These are phyloP conservation scores for Diploscapter pachys DNA, from an alignment of 1,140 invertebrate genomes.

Conservation along the genomic window DNA sequence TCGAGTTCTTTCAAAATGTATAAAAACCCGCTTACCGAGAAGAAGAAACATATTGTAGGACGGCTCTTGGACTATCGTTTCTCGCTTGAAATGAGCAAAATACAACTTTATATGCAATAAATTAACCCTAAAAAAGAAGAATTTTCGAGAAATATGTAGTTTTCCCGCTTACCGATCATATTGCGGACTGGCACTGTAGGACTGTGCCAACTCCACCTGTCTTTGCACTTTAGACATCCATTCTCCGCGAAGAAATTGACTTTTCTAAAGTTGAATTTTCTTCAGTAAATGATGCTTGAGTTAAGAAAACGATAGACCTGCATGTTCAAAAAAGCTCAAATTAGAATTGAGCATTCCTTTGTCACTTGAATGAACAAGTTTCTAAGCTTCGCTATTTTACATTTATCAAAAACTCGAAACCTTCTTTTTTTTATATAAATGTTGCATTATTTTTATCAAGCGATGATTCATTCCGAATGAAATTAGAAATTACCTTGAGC, in stretches of 20 bases:
- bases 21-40: constrained; percentile 11
- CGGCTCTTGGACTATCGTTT: constrained; percentile 26
- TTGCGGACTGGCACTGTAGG: constrained; percentile 23
- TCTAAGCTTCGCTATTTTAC: too few species aligned
- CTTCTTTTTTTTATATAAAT: too few species aligned
- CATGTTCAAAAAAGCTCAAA: too few species aligned
- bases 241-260: constrained; percentile 22
- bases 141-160: not conserved
- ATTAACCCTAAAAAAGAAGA: constrained; percentile 23
- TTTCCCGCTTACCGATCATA: constrained; percentile 23
- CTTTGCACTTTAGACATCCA: constrained; percentile 24
- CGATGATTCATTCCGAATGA: not conserved
- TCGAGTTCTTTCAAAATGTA: not conserved
- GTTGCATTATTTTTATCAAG: not conserved
- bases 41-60: constrained; percentile 31
- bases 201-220: constrained; percentile 24
- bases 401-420: too few species aligned
- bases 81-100: constrained; percentile 34
- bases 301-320: too few species aligned
- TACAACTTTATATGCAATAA: constrained; percentile 30
- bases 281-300: too few species aligned
- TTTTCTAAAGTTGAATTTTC: too few species aligned
- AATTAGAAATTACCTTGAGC: not conserved
- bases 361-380: too few species aligned
- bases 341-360: too few species aligned